Evolutionary conservation across 2,888 invertebrate genomes (phyloP).

Genomic region (Himalopsyche japonica): DNA sequence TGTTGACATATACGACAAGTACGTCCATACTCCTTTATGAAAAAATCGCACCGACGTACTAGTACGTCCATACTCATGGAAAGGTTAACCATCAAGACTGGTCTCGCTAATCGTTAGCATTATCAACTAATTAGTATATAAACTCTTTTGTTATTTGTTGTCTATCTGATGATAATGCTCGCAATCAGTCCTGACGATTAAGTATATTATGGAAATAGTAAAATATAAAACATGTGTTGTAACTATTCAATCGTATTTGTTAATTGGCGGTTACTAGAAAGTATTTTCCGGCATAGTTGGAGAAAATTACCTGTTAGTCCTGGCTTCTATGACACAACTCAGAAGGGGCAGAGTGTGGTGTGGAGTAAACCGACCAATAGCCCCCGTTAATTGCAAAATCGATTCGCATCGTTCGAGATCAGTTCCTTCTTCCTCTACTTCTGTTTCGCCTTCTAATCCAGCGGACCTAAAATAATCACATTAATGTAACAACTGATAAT

Average conservation of each 20-base stretch:
- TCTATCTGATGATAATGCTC: too few species aligned
- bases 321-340: slow-evolving; percentile 67
- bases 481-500: not conserved
- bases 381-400: slow-evolving; percentile 75
- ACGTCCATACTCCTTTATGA: too few species aligned
- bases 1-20: too few species aligned
- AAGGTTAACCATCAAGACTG: too few species aligned
- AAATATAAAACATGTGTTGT: too few species aligned
- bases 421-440: slow-evolving; percentile 69
- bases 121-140: too few species aligned
- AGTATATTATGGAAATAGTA: too few species aligned
- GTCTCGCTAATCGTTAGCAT: too few species aligned
- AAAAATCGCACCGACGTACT: too few species aligned
- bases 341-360: slow-evolving; percentile 69
- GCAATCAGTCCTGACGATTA: too few species aligned
- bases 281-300: not conserved
- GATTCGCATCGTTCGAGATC: slow-evolving; percentile 70
- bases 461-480: slow-evolving; percentile 50
- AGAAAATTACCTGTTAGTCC: slow-evolving; percentile 43
- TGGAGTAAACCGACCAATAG: slow-evolving; percentile 65
- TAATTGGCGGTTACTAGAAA: not conserved
- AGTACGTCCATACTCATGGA: too few species aligned
- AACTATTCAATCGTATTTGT: not conserved
- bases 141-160: too few species aligned
- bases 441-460: slow-evolving; percentile 53